Conservation (phyloP, 2,113 vertebrate species). For the Sitta europaea region DNA sequence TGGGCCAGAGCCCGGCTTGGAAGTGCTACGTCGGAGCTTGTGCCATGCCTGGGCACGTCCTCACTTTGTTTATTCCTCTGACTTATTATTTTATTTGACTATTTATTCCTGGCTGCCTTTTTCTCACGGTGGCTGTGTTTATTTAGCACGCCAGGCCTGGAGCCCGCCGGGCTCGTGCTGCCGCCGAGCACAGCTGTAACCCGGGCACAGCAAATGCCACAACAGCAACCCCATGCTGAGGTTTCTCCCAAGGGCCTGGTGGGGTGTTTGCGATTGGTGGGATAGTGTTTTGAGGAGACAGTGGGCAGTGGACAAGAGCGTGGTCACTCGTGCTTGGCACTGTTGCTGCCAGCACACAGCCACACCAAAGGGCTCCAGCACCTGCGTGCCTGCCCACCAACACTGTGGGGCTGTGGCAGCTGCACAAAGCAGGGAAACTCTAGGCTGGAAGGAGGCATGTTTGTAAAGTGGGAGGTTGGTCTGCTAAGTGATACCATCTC, state of each 20-base stretch:
- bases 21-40: not conserved
- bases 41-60: slow-evolving; percentile 14
- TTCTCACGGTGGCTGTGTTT: slow-evolving; percentile 55
- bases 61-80: slow-evolving; percentile 35
- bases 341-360: fast-evolving
- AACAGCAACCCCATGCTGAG: not conserved
- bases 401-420: not conserved
- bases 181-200: not conserved
- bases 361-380: not conserved
- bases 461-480: not conserved
- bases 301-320: not conserved
- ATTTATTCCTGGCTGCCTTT: slow-evolving; percentile 45
- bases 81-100: slow-evolving; percentile 47
- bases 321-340: fast-evolving
- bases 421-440: fast-evolving
- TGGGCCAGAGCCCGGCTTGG: not conserved
- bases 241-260: not conserved
- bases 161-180: not conserved
- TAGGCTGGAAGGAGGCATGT: not conserved
- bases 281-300: not conserved
- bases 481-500: fast-evolving
- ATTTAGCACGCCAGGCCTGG: not conserved
- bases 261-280: not conserved
- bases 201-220: fast-evolving
- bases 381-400: fast-evolving